Base-by-base conservation (phyloP, 1,140 invertebrate genomes). In the Drosophila pallidifrons region DNA sequence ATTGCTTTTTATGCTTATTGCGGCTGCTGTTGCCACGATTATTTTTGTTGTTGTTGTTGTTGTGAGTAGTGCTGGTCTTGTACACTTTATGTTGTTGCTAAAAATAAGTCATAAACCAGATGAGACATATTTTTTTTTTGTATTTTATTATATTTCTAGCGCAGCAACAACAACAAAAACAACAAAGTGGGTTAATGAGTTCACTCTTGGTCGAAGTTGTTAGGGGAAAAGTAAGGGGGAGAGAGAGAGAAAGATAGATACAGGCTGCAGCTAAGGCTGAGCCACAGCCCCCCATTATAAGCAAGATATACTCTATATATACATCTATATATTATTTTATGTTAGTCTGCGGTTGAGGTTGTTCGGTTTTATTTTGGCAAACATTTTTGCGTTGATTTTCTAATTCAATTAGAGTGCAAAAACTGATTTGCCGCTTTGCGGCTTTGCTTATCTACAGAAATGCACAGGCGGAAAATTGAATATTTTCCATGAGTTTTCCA, bases 141-240 rank as follows among this genome's bases (percentile, higher is more conserved):
- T 20, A 5, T 79, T 86, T 64, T 49, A 52, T 61, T 60, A 43
- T 76, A 64, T 78, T 73, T 77, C 59, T 51, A 59, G 82, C 75
- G 32, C 58, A 78, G 13, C 32, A 52, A 5, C 45, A 10, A 41
- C 38, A 41, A 69, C 64, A 68, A 30, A 28, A 75, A 87, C 55
- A 70, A 43, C 45, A 72, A 87, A 87, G 43, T 87, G 77, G 83
- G 83, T 82, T 87, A 87, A 87, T 87, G 83, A 87, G 83, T 87
- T 87, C 77, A 88, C 45, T 71, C 68, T 76, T 58, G 35, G 59
- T 16, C n/a, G 41, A 7, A 38, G 35, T 6, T 6, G 35, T 10
- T 38, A 38, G 41, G 6, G 30, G 10, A 11, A 41, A 5, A 10
- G 51, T 11, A 25, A 32, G 41, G n/a, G 5, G 5, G 3, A 15